Conservation (phyloP, 2,113 vertebrate species). For the Rhabdornis inornatus region DNA sequence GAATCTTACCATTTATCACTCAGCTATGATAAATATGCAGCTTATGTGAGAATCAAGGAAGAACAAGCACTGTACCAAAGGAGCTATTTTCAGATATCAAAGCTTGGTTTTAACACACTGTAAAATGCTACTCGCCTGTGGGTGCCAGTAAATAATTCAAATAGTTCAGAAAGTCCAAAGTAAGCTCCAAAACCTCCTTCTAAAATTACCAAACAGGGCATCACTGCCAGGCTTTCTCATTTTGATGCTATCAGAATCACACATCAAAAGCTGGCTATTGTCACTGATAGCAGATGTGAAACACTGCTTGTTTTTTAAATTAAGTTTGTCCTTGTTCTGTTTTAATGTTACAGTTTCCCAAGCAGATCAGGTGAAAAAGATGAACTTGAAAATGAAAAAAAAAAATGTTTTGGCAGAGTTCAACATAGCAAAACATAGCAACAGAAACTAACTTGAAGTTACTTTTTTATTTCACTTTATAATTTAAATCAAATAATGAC, state of each 20-base stretch:
- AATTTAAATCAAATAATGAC: background rate
- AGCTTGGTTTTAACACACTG: constrained; percentile 46
- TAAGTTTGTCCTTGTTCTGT: background rate
- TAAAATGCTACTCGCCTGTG: constrained; percentile 56
- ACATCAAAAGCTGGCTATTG: constrained; percentile 53
- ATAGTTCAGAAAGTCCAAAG: constrained; percentile 66
- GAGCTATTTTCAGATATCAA: constrained; percentile 70
- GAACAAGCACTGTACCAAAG: constrained; percentile 46
- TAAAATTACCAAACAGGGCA: constrained; percentile 17
- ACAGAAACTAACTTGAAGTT: background rate
- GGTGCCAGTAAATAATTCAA: constrained; percentile 62
- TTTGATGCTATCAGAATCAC: constrained; percentile 45
- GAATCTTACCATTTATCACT: constrained; percentile 73
- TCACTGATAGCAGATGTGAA: constrained; percentile 59
- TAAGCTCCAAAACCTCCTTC: constrained; percentile 48
- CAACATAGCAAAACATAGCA: background rate
- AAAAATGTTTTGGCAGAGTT: background rate
- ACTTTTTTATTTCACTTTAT: background rate
- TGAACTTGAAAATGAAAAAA: background rate
- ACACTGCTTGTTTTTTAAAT: constrained; percentile 56
- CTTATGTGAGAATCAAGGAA: constrained; percentile 61
- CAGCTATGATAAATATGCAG: constrained; percentile 71
- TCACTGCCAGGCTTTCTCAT: constrained; percentile 36
- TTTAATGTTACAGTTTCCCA: background rate
- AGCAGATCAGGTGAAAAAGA: background rate